phyloP scores from a whole-genome alignment of 2,113 vertebrate species.

The Pristiophorus japonicus region DNA sequence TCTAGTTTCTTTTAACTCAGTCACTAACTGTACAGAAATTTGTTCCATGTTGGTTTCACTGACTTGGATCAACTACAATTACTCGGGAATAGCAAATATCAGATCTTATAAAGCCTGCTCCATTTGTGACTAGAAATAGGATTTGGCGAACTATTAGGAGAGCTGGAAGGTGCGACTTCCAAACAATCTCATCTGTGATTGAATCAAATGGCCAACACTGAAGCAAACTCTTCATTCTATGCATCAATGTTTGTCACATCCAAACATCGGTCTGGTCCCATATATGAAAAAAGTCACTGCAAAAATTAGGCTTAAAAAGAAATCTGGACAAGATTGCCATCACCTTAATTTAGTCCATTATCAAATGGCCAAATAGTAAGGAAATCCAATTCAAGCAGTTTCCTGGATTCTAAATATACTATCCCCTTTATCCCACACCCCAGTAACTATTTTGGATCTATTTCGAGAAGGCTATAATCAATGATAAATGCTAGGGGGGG shows the following conservation, averaged over 20 bases:
- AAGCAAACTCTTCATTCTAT: background rate
- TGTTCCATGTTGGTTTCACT: background rate
- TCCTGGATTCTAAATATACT: no score
- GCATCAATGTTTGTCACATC: background rate
- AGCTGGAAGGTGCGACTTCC: background rate
- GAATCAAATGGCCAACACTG: background rate
- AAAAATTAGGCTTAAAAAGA: background rate
- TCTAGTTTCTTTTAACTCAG: background rate
- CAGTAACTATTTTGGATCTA: background rate
- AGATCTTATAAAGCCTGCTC: background rate
- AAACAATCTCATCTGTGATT: background rate
- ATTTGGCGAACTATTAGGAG: background rate
- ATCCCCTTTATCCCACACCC: background rate
- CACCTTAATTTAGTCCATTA: background rate
- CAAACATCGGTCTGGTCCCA: conserved; percentile 13
- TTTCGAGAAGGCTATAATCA: background rate
- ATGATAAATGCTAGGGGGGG: background rate
- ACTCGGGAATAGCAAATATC: background rate
- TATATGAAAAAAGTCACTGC: background rate
- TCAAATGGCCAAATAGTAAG: background rate
- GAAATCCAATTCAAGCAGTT: no score
- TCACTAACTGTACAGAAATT: background rate
- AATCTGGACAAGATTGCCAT: background rate
- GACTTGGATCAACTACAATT: background rate
- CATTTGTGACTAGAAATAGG: background rate